Conservation (phyloP, 2,888 invertebrate genomes). For the Monochamus alternatus region DNA sequence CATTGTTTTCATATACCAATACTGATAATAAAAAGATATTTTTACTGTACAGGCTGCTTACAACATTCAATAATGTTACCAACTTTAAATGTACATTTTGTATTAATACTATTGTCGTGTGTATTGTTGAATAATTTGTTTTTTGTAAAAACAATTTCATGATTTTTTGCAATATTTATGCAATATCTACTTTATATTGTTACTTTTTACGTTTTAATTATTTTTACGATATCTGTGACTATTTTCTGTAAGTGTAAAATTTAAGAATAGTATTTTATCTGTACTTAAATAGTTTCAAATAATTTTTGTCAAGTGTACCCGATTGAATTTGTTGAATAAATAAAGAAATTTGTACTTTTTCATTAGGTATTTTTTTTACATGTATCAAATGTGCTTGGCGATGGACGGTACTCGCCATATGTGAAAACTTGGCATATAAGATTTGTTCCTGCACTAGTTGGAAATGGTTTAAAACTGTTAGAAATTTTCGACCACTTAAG, state of each 20-base stretch:
- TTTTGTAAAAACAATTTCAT: conserved; percentile 40
- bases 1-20: conserved; percentile 47
- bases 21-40: conserved; percentile 29
- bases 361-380: conserved; percentile 26
- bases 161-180: conserved; percentile 46
- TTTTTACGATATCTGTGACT: conserved; percentile 57
- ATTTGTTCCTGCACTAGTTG: too few species aligned
- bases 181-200: conserved; percentile 41
- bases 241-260: conserved; percentile 54
- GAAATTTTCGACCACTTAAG: too few species aligned
- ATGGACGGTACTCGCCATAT: too few species aligned
- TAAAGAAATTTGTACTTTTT: conserved; percentile 60
- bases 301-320: conserved; percentile 51
- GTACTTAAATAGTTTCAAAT: conserved; percentile 55
- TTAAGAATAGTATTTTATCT: conserved; percentile 53
- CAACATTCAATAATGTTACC: conserved; percentile 47
- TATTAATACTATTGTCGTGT: conserved; percentile 45
- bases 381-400: too few species aligned
- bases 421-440: too few species aligned
- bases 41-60: not conserved
- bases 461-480: too few species aligned
- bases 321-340: conserved; percentile 47
- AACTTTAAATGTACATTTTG: conserved; percentile 51
- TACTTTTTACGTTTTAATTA: conserved; percentile 49
- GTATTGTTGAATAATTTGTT: conserved; percentile 37